These are phyloP conservation scores for Myxocyprinus asiaticus DNA, from an alignment of 2,113 vertebrate species.

Conservation along the genomic window DNA sequence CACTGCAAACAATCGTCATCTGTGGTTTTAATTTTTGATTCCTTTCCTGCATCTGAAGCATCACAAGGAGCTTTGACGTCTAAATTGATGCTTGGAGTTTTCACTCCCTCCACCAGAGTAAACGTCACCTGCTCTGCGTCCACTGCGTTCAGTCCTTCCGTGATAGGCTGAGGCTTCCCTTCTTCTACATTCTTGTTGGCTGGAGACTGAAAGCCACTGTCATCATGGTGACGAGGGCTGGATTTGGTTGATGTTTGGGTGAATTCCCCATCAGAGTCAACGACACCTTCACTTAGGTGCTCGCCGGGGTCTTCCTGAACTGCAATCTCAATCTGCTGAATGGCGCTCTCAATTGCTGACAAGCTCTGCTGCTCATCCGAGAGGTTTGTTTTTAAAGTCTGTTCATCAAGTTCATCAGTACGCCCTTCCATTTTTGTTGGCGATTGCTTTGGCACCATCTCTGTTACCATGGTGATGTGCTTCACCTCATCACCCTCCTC, in stretches of 20 bases:
- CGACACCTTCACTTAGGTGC: no score
- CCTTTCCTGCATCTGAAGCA: constrained; percentile 62
- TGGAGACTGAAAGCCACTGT: constrained; percentile 63
- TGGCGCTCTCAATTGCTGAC: constrained; percentile 44
- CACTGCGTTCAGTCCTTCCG: neutral
- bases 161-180: constrained; percentile 29
- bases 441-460: constrained; percentile 41
- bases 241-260: constrained; percentile 35
- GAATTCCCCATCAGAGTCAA: constrained; percentile 41
- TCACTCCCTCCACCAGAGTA: constrained; percentile 52
- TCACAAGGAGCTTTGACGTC: constrained; percentile 50
- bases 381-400: neutral
- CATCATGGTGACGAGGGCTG: constrained; percentile 28
- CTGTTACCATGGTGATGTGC: constrained; percentile 49
- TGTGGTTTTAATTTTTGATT: constrained; percentile 8
- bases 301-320: constrained; percentile 48
- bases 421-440: neutral
- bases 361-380: constrained; percentile 43
- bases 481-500: constrained; percentile 59
- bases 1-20: constrained; percentile 11
- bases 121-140: constrained; percentile 58
- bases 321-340: neutral
- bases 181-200: constrained; percentile 52
- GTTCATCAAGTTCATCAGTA: no score
- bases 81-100: neutral